Conservation (phyloP, 2,888 invertebrate species). For the Dione vanillae region DNA sequence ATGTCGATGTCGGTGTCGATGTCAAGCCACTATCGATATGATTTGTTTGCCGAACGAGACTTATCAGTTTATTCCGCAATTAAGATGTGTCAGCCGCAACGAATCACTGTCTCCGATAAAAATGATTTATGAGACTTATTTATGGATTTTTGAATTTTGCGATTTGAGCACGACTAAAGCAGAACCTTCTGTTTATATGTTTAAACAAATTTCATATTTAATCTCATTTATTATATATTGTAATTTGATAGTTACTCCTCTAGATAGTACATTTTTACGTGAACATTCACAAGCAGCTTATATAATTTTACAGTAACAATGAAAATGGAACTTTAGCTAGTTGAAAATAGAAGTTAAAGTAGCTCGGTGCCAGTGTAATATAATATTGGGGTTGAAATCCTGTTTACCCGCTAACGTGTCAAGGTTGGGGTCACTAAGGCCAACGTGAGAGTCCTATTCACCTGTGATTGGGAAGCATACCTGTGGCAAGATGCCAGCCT, state of each 20-base stretch:
- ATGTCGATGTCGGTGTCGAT: too few relatives aligned
- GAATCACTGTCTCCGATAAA: constrained; percentile 30
- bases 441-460: constrained; percentile 64
- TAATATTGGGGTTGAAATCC: constrained; percentile 36
- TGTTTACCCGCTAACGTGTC: constrained; percentile 46
- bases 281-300: too few relatives aligned
- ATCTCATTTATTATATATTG: too few relatives aligned
- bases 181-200: neutral
- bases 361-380: neutral
- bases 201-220: too few relatives aligned
- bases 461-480: constrained; percentile 77
- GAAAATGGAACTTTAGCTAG: neutral
- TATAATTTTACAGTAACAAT: neutral
- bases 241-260: too few relatives aligned
- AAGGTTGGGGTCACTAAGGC: constrained; percentile 63
- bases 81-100: constrained; percentile 30
- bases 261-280: neutral
- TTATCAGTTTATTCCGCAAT: constrained; percentile 28
- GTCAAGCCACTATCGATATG: neutral
- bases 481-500: constrained; percentile 84
- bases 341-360: constrained; percentile 25
- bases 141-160: neutral
- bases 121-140: constrained; percentile 16
- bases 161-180: neutral
- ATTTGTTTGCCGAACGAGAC: constrained; percentile 17